phyloP scores from a whole-genome alignment of 2,113 vertebrate genomes.

The Apaloderma vittatum region DNA sequence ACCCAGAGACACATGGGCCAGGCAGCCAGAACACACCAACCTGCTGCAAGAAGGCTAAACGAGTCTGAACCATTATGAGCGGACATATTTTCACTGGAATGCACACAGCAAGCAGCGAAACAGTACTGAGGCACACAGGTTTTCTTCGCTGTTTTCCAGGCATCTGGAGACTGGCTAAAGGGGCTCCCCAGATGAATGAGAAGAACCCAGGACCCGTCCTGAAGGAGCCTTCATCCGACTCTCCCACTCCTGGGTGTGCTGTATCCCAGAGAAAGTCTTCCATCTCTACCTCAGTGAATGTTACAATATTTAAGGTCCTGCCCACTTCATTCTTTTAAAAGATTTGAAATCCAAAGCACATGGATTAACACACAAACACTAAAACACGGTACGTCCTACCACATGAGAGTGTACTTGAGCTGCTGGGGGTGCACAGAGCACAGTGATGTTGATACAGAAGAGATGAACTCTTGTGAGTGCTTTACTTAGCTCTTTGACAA shows the following conservation, averaged over 20 bases:
- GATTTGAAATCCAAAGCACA: neutral
- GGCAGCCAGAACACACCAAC: neutral
- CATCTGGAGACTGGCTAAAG: neutral
- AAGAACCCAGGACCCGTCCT: neutral
- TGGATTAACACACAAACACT: neutral
- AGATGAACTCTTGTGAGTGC: neutral
- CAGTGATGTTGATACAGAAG: neutral
- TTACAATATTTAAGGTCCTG: neutral
- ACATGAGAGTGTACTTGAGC: neutral
- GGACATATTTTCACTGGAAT: neutral
- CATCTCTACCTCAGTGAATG: neutral
- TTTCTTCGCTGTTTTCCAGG: neutral
- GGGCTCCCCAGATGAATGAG: accelerated
- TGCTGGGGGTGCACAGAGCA: neutral
- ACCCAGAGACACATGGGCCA: neutral
- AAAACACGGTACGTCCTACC: neutral
- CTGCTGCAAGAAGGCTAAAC: neutral
- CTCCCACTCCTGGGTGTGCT: accelerated
- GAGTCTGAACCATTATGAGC: neutral
- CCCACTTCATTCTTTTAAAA: neutral
- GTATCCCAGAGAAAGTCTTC: neutral
- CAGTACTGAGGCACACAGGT: neutral
- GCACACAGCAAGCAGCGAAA: neutral
- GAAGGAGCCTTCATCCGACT: neutral
- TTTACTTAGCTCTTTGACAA: neutral